A percentile compares a stretch with the other conserved stretches of the same genome.
phyloP scores from a whole-genome alignment of 2,113 vertebrate species.

The Pteronura brasiliensis region DNA sequence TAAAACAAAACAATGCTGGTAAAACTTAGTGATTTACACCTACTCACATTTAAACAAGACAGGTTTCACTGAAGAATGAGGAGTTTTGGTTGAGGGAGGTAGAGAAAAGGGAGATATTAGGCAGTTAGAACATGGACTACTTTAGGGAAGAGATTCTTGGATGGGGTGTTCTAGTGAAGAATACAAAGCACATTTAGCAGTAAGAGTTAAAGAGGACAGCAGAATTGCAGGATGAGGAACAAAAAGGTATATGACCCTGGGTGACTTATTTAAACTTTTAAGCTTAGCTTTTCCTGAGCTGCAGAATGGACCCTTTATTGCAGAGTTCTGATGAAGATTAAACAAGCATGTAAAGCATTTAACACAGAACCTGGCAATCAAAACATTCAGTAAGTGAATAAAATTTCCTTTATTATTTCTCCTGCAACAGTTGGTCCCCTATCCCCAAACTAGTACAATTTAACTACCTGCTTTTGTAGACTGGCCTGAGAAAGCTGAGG shows the following conservation, averaged over 20 bases:
- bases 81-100: neutral
- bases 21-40: neutral
- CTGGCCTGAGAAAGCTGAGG: neutral
- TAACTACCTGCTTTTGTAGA: slow-evolving; percentile 27
- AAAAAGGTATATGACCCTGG: neutral
- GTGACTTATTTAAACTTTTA: neutral
- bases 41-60: neutral
- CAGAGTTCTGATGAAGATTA: neutral
- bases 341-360: neutral
- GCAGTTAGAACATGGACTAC: neutral
- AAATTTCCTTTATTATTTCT: neutral
- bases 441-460: neutral
- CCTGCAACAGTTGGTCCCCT: neutral
- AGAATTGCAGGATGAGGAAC: neutral
- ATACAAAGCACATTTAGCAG: neutral
- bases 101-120: neutral
- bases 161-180: neutral
- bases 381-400: neutral
- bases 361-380: neutral
- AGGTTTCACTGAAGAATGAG: neutral
- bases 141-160: neutral
- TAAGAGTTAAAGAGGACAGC: neutral
- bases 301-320: neutral
- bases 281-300: slow-evolving; percentile 12
- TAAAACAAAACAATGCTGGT: neutral